Conservation (phyloP, 2,888 invertebrate species). For the Drosophila helvetica region DNA sequence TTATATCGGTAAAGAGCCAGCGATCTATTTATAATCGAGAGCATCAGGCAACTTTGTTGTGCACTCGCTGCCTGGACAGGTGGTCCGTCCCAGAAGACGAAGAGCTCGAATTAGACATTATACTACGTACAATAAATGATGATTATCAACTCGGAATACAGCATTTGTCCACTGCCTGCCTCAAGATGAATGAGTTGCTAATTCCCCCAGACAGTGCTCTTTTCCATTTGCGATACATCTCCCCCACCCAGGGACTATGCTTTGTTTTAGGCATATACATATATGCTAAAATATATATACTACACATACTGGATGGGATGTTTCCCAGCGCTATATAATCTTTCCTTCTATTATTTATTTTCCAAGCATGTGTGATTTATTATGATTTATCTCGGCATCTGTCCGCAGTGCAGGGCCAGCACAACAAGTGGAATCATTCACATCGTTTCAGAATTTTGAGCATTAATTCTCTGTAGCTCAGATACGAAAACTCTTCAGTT, state of each 20-base stretch:
- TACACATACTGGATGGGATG: slow-evolving; percentile 30
- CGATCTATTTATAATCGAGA: slow-evolving; percentile 36
- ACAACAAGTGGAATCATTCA: slow-evolving; percentile 37
- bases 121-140: slow-evolving; percentile 9
- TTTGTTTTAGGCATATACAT: slow-evolving; percentile 34
- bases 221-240: slow-evolving; percentile 35
- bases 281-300: slow-evolving; percentile 19
- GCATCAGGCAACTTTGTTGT: slow-evolving; percentile 24
- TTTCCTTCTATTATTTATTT: slow-evolving; percentile 46
- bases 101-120: slow-evolving; percentile 3
- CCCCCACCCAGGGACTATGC: slow-evolving; percentile 26
- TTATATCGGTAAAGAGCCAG: slow-evolving; percentile 33
- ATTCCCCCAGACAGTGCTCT: slow-evolving; percentile 56
- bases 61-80: slow-evolving; percentile 35
- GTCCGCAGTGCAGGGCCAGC: slow-evolving; percentile 31
- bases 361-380: slow-evolving; percentile 62
- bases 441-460: not conserved
- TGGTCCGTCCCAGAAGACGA: slow-evolving; percentile 26
- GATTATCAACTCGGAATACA: slow-evolving; percentile 1
- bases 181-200: slow-evolving; percentile 67
- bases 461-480: not conserved
- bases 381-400: slow-evolving; percentile 65
- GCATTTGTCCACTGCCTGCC: slow-evolving; percentile 18
- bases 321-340: slow-evolving; percentile 17
- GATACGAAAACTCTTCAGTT: not conserved